phyloP scores from a whole-genome alignment of 2,113 vertebrate genomes.

The Manacus vitellinus region DNA sequence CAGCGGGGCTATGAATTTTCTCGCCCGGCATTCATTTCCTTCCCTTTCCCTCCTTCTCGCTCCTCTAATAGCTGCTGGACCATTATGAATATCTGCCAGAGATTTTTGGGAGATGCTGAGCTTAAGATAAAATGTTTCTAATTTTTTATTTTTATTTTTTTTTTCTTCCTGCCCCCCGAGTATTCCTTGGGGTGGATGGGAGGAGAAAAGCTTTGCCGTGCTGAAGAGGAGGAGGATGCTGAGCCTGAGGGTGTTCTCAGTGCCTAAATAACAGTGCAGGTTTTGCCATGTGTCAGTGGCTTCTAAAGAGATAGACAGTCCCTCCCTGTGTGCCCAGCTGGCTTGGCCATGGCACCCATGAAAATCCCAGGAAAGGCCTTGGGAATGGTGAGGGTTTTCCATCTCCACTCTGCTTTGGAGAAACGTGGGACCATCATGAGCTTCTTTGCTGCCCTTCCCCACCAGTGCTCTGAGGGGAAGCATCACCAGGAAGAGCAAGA shows the following conservation, averaged over 20 bases:
- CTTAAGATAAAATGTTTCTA: conserved; percentile 34
- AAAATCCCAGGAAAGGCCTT: not conserved
- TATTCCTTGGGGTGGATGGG: not conserved
- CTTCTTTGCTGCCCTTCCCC: not conserved
- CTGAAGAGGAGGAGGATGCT: not conserved
- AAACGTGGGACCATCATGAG: not conserved
- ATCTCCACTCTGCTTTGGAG: not conserved
- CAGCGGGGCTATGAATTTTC: conserved; percentile 82
- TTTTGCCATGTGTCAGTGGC: not conserved
- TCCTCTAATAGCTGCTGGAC: conserved; percentile 73
- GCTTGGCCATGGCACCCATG: fast-evolving
- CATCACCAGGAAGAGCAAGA: not conserved
- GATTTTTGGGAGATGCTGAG: conserved; percentile 50
- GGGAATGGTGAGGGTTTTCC: not conserved
- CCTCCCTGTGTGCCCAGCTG: not conserved
- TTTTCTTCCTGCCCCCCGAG: fast-evolving
- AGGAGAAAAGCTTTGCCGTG: conserved; percentile 19
- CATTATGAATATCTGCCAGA: conserved; percentile 23
- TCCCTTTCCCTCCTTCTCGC: conserved; percentile 37
- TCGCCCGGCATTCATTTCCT: conserved; percentile 59
- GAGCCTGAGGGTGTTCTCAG: not conserved
- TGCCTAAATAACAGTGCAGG: not conserved
- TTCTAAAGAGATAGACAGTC: not conserved
- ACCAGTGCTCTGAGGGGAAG: not conserved
- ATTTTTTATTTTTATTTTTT: conserved; percentile 34